Base-by-base conservation (phyloP, 2,113 vertebrate species). In the Maccullochella peelii region DNA sequence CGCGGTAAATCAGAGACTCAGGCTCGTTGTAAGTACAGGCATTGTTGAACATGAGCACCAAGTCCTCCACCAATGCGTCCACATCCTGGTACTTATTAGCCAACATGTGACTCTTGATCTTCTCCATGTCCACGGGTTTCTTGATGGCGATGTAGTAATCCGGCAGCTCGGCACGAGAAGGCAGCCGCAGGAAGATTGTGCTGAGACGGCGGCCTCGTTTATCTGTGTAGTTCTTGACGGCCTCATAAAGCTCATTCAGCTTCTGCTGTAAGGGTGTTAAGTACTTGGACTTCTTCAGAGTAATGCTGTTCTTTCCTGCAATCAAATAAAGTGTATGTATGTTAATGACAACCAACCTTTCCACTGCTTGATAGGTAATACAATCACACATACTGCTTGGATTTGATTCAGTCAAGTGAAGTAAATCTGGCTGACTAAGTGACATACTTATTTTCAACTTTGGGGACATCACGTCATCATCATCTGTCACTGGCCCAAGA, bases 31-130 rank as follows among this genome's bases (percentile, higher is more conserved):
- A 99, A 0, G 98, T 99, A 84, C 98, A 99, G 5, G 98, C 98
- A 0, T 99, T 99, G 92, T 99, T 99, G 95, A 99, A 99, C 98
- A 99, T 99, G 92, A 99, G 97, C 76, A 99, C 98, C 21, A 99
- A 96, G 95, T 99, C 98, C 82, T 99, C 98, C 68, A 99, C 98
- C 95, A 99, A 97, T 9, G 97, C 97, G 71, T 99, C 98, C 18
- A 99, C 97, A 71, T 99, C 98, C 94, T 99, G 98, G 94, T 99
- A 99, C 77, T 99, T 99, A 81, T 99, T 99, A 58, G 98, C 96
- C 96, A 99, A 96, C 97, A 99, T 99, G 90, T 99, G 98, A 85
- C 97, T 98, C 93, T 97, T 96, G 90, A 99, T 96, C 93, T 99
- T 98, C 91, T 99, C 98, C 98, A 99, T 99, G 94, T 99, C 98